These are phyloP conservation scores for Poecilus cupreus DNA, from an alignment of 2,888 invertebrate genomes.

Conservation along the genomic window DNA sequence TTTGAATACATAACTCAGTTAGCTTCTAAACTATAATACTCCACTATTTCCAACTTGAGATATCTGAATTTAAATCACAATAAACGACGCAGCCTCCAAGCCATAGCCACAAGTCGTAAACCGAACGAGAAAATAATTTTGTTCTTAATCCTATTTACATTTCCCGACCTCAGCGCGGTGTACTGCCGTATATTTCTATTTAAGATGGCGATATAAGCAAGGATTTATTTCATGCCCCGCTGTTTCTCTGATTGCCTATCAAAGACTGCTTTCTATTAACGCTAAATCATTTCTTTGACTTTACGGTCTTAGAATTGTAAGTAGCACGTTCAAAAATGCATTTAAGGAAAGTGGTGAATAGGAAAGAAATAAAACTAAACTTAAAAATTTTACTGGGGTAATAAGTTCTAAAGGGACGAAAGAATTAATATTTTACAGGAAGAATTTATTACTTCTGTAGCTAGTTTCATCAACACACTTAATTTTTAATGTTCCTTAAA, in stretches of 20 bases:
- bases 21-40: too few species aligned
- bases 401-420: too few species aligned
- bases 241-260: not conserved
- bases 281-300: not conserved
- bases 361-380: too few species aligned
- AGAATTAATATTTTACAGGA: too few species aligned
- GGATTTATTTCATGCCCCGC: not conserved
- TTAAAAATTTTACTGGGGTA: too few species aligned
- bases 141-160: constrained; percentile 8
- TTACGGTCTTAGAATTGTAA: not conserved
- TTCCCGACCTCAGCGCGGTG: not conserved
- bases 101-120: not conserved
- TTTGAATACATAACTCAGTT: too few species aligned
- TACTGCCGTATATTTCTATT: not conserved
- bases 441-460: too few species aligned
- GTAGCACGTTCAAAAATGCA: too few species aligned
- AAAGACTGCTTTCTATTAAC: not conserved
- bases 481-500: too few species aligned
- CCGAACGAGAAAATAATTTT: not conserved
- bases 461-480: too few species aligned
- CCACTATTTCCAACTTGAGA: too few species aligned
- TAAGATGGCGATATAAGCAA: not conserved
- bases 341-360: too few species aligned
- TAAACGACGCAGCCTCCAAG: not conserved
- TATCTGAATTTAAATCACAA: not conserved